Base-by-base conservation (phyloP, 2,888 invertebrate species). In the Holacanthella duospinosa region DNA sequence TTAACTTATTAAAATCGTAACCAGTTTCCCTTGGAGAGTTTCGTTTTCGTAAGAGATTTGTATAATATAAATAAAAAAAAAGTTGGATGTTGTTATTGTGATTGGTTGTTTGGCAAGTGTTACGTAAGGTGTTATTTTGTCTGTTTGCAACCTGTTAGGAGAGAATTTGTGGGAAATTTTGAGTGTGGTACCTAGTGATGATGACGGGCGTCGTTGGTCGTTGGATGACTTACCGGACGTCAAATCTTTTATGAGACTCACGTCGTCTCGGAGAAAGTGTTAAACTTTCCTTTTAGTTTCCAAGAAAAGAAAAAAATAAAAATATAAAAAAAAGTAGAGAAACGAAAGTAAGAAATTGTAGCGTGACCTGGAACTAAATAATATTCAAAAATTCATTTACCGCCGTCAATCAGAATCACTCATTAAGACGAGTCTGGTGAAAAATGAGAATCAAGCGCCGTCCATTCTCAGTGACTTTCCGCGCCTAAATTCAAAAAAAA, bases 281-380 rank as follows among this genome's bases (percentile, higher is more conserved):
- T 66, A 63, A 66, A 66, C 66, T 66, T 66, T 66, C 64, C 64
- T 66, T 66, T 66, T 66, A 66, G 64, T 64, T 43, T 56, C 53
- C 44, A 59, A 54, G 61, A 63, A 54, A 53, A 63, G 59, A 59
- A 63, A 61, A 58, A 66, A 57, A 54, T 48, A 61, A 21, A 62
- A 54, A 29, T 28, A 24, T 44, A 55, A n/a, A n/a, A n/a, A n/a
- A n/a, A n/a, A n/a, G 53, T 55, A n/a, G 27, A 1, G 44, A 26
- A 59, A 24, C 9, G 28, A 48, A 29, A 53, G 24, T 9, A 21
- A 48, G 48, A 48, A 48, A 48, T 16, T 21, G 6, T 21, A 48
- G n/a, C 48, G 48, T 48, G 48, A 48, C 48, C 48, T 48, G 48
- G 21, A 21, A n/a, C 48, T 21, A 48, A 48, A n/a, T 4, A 4